A percentile compares a stretch with the other conserved stretches of the same genome.
These are phyloP conservation scores for Acrobeloides nanus DNA, from an alignment of 2,888 invertebrate genomes.

Conservation along the genomic window DNA sequence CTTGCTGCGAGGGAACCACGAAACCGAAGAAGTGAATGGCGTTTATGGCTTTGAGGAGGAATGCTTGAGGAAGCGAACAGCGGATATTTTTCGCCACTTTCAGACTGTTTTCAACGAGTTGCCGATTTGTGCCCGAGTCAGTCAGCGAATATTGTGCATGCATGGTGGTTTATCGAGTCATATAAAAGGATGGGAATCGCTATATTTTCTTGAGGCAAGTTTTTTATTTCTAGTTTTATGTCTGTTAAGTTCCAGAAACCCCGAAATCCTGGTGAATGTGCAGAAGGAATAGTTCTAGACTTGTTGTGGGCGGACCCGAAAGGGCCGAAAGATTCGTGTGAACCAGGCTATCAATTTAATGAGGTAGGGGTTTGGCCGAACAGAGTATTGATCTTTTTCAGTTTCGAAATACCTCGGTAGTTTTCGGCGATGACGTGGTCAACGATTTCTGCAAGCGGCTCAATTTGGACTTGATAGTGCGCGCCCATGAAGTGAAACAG, in stretches of 20 bases:
- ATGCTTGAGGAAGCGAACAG: conserved; percentile 22
- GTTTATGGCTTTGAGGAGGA: conserved; percentile 42
- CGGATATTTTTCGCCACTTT: conserved; percentile 32
- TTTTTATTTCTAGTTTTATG: too few species aligned
- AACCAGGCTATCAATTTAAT: conserved; percentile 19
- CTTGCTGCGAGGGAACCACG: conserved; percentile 44
- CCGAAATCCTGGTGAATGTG: conserved; percentile 27
- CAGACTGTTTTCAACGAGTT: conserved; percentile 37
- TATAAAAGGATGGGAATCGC: conserved; percentile 27
- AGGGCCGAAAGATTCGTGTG: conserved; percentile 14
- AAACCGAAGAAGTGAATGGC: conserved; percentile 36
- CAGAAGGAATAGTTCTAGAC: conserved; percentile 29
- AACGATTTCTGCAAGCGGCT: conserved; percentile 24
- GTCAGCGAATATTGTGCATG: conserved; percentile 33
- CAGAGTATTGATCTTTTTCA: not conserved
- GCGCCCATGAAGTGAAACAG: conserved; percentile 40
- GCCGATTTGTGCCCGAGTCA: conserved; percentile 33
- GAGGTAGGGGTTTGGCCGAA: conserved; percentile 9
- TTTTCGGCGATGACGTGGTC: conserved; percentile 31
- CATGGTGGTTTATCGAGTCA: conserved; percentile 42
- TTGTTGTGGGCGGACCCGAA: conserved; percentile 43
- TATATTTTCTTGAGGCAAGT: conserved; percentile 24
- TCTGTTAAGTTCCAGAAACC: conserved; percentile 29
- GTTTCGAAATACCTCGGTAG: conserved; percentile 28
- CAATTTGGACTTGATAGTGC: conserved; percentile 33